Evolutionary conservation across 2,797 vertebrate species (phyloP).

Genomic region (Falco cherrug): DNA sequence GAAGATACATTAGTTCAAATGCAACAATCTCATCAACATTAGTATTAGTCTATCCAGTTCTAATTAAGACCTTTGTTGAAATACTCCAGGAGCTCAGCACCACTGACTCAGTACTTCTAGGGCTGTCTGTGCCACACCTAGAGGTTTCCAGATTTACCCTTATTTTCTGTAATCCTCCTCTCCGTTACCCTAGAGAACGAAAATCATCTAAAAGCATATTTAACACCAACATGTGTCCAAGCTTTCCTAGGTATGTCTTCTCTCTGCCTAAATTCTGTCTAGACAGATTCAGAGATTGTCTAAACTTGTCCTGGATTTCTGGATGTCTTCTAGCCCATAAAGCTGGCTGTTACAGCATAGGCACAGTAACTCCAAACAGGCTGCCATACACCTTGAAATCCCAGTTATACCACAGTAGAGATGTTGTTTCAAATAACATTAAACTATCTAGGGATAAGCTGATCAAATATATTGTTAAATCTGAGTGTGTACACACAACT

Average conservation of each 20-base stretch:
- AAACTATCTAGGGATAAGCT: neutral
- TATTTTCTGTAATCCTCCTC: neutral
- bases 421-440: neutral
- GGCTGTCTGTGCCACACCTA: neutral
- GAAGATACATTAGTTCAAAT: neutral
- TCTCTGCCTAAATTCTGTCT: slow-evolving; percentile 19
- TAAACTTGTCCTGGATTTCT: slow-evolving; percentile 12
- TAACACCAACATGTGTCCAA: neutral
- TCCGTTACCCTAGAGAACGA: neutral
- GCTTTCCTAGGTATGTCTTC: slow-evolving; percentile 2
- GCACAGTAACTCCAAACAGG: neutral
- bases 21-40: neutral
- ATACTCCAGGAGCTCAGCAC: neutral
- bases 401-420: neutral
- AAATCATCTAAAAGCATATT: neutral
- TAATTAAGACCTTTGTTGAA: neutral
- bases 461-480: neutral
- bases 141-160: neutral
- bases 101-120: neutral
- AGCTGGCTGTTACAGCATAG: neutral
- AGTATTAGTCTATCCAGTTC: neutral
- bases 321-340: neutral
- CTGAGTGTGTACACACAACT: neutral
- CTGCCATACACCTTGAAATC: neutral
- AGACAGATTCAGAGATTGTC: slow-evolving; percentile 11